Conservation (phyloP, 2,888 invertebrate species). For the Dasysyrphus tricinctus region DNA sequence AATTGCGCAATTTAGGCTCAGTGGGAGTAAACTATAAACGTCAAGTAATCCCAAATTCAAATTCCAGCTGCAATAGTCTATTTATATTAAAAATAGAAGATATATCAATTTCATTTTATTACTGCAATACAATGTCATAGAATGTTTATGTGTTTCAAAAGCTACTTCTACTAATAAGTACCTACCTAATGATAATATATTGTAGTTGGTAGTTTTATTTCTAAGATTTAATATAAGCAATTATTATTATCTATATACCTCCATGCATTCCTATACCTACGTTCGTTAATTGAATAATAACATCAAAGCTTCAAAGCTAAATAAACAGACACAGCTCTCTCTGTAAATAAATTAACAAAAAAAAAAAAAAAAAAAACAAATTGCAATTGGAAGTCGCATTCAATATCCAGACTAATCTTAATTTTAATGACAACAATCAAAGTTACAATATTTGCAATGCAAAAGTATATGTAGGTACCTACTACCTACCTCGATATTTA, state of each 20-base stretch:
- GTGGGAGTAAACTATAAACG: too few species aligned
- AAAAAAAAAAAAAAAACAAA: not conserved
- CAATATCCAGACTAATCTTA: not conserved
- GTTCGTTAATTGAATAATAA: constrained; percentile 20
- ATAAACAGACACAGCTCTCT: constrained; percentile 2
- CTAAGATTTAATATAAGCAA: constrained; percentile 14
- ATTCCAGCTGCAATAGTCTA: too few species aligned
- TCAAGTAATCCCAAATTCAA: too few species aligned
- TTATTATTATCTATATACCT: constrained; percentile 8
- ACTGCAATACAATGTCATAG: not conserved
- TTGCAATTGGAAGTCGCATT: not conserved
- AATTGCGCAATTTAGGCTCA: too few species aligned
- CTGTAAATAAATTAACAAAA: not conserved
- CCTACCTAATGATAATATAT: not conserved
- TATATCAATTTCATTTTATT: too few species aligned
- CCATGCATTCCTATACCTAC: not conserved
- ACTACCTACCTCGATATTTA: too few species aligned
- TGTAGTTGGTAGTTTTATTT: not conserved
- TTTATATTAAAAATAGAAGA: too few species aligned
- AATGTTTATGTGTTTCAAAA: not conserved
- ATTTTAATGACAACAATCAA: not conserved
- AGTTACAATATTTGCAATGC: not conserved
- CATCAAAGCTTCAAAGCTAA: constrained; percentile 28
- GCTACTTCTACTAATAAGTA: too few species aligned
- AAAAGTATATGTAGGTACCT: not conserved